These are phyloP conservation scores for Pelusios castaneus DNA, from an alignment of 2,113 vertebrate genomes.

Conservation along the genomic window DNA sequence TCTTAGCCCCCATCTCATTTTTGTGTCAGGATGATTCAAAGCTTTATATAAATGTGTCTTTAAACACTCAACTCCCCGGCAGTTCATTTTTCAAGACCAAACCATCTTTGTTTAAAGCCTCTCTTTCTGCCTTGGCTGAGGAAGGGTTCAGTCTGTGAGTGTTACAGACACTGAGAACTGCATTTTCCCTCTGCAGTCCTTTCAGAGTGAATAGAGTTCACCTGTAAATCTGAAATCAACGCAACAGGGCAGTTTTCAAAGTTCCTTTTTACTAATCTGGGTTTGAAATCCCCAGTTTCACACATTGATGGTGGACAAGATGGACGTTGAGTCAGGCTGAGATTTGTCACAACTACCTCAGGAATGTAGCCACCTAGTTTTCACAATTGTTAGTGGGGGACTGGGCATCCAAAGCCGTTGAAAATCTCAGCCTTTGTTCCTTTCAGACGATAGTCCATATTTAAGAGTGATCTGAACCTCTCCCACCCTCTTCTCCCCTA, in stretches of 20 bases:
- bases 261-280: fast-evolving
- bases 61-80: fast-evolving
- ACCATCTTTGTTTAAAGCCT: not conserved
- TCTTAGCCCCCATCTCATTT: not conserved
- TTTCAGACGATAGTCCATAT: not conserved
- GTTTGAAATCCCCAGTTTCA: fast-evolving
- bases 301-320: not conserved
- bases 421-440: not conserved
- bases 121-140: not conserved
- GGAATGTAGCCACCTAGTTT: not conserved
- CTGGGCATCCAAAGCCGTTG: not conserved
- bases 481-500: not conserved
- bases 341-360: not conserved
- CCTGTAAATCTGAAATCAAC: not conserved
- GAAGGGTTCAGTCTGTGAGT: not conserved
- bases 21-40: not conserved
- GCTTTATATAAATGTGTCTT: not conserved
- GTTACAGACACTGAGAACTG: not conserved
- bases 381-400: fast-evolving
- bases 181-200: not conserved
- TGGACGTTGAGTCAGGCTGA: not conserved
- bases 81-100: fast-evolving
- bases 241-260: not conserved
- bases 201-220: fast-evolving
- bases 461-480: not conserved